Evolutionary conservation across 2,888 invertebrate species (phyloP).

Genomic region (Cepaea hortensis): DNA sequence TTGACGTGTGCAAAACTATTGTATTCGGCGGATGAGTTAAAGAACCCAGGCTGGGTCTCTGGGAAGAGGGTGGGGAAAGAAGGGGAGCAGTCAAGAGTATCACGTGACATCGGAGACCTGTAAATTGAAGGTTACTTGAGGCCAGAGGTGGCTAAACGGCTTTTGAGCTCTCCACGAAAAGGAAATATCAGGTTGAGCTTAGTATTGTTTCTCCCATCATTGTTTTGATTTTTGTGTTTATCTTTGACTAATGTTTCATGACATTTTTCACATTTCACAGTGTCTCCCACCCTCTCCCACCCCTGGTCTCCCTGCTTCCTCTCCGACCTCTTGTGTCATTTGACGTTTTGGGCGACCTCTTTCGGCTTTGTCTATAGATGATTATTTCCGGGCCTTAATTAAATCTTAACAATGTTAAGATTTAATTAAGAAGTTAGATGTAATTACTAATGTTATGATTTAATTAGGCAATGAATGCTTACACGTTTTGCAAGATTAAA

Average conservation of each 20-base stretch:
- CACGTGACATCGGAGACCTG: conserved; percentile 21
- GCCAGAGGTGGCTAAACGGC: conserved; percentile 29
- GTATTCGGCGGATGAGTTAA: conserved; percentile 30
- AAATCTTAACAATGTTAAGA: too few species aligned
- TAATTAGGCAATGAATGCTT: too few species aligned
- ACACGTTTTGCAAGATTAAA: too few species aligned
- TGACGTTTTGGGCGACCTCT: too few species aligned
- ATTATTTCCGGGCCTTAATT: too few species aligned
- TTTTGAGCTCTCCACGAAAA: conserved; percentile 30
- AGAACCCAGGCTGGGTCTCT: neutral
- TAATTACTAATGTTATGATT: too few species aligned
- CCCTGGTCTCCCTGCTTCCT: neutral
- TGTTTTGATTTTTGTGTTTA: neutral
- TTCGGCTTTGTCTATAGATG: too few species aligned
- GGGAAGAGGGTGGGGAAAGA: too few species aligned
- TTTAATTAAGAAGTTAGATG: too few species aligned
- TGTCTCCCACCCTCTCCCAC: too few species aligned
- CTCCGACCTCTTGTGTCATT: neutral
- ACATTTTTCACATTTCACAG: conserved; percentile 19
- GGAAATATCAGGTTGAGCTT: conserved; percentile 28
- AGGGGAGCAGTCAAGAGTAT: conserved; percentile 25
- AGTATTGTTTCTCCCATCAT: conserved; percentile 9
- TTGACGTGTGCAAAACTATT: conserved; percentile 10
- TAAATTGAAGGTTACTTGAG: conserved; percentile 2
- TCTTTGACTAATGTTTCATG: conserved; percentile 16